A percentile compares a stretch with the other conserved stretches of the same genome.
These are phyloP conservation scores for Calcarius lapponicus DNA, from an alignment of 2,797 vertebrate species.

Conservation along the genomic window DNA sequence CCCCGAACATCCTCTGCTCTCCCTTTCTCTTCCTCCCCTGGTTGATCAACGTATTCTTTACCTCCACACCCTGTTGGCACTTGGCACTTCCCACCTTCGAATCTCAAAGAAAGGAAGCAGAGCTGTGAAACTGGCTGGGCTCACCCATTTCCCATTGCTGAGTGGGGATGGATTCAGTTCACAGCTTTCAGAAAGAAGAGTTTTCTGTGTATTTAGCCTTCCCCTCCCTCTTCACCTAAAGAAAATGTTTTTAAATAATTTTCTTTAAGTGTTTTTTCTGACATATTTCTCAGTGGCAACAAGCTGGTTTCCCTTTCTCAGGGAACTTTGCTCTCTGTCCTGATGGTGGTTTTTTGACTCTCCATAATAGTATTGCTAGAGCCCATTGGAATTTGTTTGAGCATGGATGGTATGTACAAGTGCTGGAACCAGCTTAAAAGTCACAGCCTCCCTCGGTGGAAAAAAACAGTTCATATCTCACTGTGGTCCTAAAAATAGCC, in stretches of 20 bases:
- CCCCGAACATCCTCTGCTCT: slow-evolving; percentile 26
- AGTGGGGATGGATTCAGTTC: slow-evolving; percentile 13
- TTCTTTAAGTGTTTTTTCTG: background rate
- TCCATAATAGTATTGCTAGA: slow-evolving; percentile 7
- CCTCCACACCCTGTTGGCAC: slow-evolving; percentile 4
- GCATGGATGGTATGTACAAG: slow-evolving; percentile 15
- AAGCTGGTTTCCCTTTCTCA: background rate
- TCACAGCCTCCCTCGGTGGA: background rate
- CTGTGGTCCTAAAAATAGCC: slow-evolving; percentile 50
- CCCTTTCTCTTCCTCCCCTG: background rate
- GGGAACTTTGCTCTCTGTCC: background rate
- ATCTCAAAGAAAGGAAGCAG: slow-evolving; percentile 60
- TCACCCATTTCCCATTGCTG: slow-evolving; percentile 60
- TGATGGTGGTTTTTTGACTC: background rate
- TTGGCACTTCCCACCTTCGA: slow-evolving; percentile 34
- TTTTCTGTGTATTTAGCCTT: background rate
- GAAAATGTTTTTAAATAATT: background rate
- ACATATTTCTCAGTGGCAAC: background rate
- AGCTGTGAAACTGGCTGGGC: slow-evolving; percentile 36
- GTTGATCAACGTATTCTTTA: slow-evolving; percentile 30
- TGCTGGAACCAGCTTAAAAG: slow-evolving; percentile 18
- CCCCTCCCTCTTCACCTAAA: background rate
- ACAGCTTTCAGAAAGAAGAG: background rate
- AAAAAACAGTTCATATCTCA: slow-evolving; percentile 46
- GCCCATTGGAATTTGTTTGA: slow-evolving; percentile 23